A percentile compares a stretch with the other conserved stretches of the same genome.
These are phyloP conservation scores for Acrocephalus kingi DNA, from an alignment of 2,113 vertebrate species.

Conservation along the genomic window DNA sequence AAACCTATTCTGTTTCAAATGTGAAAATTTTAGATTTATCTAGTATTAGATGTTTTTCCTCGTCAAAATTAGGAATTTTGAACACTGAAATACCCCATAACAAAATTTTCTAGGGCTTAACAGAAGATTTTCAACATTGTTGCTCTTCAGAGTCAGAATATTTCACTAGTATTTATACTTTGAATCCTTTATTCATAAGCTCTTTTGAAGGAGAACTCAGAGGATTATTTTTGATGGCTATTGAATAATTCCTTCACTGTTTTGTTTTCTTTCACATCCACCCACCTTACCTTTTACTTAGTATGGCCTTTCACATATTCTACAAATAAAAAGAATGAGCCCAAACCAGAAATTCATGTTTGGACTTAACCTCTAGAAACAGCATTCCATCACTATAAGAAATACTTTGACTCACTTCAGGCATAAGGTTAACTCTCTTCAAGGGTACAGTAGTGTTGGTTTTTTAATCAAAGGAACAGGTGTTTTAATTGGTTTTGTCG, in stretches of 20 bases:
- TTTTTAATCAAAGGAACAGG: background rate
- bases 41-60: background rate
- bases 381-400: background rate
- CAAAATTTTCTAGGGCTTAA: background rate
- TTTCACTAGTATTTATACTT: background rate
- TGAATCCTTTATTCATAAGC: background rate
- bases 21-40: background rate
- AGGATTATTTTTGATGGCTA: background rate
- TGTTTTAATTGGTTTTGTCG: fast-evolving
- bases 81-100: background rate
- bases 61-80: background rate
- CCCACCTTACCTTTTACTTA: background rate
- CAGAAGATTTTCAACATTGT: background rate
- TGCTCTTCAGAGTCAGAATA: background rate
- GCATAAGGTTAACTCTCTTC: background rate
- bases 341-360: background rate
- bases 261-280: background rate
- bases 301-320: background rate
- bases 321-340: background rate
- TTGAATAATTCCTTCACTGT: background rate
- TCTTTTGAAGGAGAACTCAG: background rate
- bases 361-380: background rate
- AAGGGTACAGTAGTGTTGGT: background rate
- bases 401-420: background rate
- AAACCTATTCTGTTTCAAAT: background rate